Percentiles rank a stretch among this genome's conserved stretches.
phyloP scores from a whole-genome alignment of 2,113 vertebrate genomes.

The Scalopus aquaticus region DNA sequence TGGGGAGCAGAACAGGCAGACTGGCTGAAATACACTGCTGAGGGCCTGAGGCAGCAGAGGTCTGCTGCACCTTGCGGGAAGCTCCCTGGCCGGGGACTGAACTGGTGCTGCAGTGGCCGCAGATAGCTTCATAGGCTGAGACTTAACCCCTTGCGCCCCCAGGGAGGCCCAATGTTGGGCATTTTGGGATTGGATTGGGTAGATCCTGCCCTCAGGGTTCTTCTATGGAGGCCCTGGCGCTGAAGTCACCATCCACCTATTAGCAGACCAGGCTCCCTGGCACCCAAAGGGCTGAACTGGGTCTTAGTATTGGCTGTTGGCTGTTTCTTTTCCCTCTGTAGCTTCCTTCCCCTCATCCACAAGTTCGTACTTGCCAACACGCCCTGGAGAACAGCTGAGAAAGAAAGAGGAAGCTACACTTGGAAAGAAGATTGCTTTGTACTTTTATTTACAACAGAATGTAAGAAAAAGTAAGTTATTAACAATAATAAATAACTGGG shows the following conservation, averaged over 20 bases:
- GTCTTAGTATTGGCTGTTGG: background rate
- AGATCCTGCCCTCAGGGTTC: background rate
- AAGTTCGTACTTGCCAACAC: background rate
- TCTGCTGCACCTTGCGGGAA: too few relatives aligned
- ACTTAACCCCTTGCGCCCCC: too few relatives aligned
- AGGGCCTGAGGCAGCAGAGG: too few relatives aligned
- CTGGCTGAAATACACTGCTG: too few relatives aligned
- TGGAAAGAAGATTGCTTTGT: conserved; percentile 86
- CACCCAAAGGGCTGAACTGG: background rate
- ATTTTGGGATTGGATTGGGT: background rate
- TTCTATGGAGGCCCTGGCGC: background rate
- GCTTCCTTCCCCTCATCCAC: background rate
- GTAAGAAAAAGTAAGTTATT: conserved; percentile 86
- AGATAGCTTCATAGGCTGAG: too few relatives aligned
- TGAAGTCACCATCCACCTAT: background rate
- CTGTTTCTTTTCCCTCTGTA: background rate
- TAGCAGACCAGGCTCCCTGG: background rate
- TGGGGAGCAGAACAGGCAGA: too few relatives aligned
- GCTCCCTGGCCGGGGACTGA: too few relatives aligned
- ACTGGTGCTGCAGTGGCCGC: too few relatives aligned
- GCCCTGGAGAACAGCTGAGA: background rate
- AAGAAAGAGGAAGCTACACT: conserved; percentile 54
- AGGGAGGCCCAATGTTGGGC: too few relatives aligned
- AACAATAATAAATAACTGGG: conserved; percentile 88
- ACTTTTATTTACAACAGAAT: conserved; percentile 91